Conservation (phyloP, 37 sponge, comb jelly and placozoan species). For the Chondrosia reniformis region DNA sequence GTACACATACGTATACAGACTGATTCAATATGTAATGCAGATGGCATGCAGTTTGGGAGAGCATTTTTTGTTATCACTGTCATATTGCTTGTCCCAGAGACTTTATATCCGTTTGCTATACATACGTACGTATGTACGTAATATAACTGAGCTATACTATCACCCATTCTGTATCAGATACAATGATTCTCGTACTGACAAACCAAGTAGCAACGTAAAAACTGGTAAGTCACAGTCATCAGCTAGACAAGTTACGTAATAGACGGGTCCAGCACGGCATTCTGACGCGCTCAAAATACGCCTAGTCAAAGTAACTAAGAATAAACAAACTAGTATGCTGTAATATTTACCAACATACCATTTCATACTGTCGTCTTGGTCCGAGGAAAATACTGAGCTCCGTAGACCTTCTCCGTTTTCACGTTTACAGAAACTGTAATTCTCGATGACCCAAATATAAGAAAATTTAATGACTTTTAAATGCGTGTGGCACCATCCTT, state of each 20-base stretch:
- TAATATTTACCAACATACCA: conserved; percentile 57
- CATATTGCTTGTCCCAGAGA: too few relatives aligned
- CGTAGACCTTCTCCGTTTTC: conserved; percentile 94
- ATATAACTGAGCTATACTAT: too few relatives aligned
- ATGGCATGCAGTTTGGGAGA: too few relatives aligned
- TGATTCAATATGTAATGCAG: too few relatives aligned
- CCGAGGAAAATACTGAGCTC: conserved; percentile 90
- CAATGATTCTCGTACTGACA: too few relatives aligned
- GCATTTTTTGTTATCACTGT: too few relatives aligned
- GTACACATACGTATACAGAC: too few relatives aligned
- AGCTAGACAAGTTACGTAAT: neutral
- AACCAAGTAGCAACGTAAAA: too few relatives aligned
- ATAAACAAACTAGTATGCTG: neutral
- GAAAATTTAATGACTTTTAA: conserved; percentile 88
- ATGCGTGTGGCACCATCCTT: conserved; percentile 96
- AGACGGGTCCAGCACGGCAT: neutral
- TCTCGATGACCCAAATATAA: conserved; percentile 98
- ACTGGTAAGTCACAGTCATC: neutral
- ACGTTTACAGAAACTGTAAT: conserved; percentile 95
- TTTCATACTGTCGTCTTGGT: conserved; percentile 83
- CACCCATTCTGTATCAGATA: too few relatives aligned
- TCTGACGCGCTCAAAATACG: neutral
- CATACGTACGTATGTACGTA: too few relatives aligned
- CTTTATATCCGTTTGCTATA: too few relatives aligned
- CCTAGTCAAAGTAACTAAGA: neutral